Evolutionary conservation across 2,113 vertebrate genomes (phyloP).

Genomic region (Menidia beryllina): DNA sequence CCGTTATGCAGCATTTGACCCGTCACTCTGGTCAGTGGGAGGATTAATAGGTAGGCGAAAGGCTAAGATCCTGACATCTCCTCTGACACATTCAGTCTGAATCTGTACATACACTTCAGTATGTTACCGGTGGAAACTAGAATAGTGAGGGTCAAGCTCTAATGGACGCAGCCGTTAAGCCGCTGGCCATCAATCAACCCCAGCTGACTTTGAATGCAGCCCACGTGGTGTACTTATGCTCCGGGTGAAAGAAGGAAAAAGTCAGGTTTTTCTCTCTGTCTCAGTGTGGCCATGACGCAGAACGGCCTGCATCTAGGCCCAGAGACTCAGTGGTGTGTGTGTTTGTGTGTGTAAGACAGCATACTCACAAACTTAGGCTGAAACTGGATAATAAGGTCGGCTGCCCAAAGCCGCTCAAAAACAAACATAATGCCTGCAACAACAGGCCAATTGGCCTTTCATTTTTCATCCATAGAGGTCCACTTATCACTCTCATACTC

Average conservation of each 20-base stretch:
- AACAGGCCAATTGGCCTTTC: conserved; percentile 54
- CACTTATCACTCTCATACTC: not conserved
- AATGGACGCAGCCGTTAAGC: conserved; percentile 39
- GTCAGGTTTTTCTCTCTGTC: conserved; percentile 43
- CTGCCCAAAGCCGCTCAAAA: conserved; percentile 19
- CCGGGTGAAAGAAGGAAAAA: conserved; percentile 23
- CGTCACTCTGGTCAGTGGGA: not conserved
- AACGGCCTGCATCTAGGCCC: conserved; percentile 16
- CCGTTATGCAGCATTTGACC: not conserved
- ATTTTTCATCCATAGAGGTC: conserved; percentile 1
- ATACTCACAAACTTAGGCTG: conserved; percentile 8
- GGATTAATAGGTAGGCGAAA: not conserved
- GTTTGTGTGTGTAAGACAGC: conserved; percentile 8
- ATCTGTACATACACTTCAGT: conserved; percentile 12
- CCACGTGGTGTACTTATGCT: conserved; percentile 16
- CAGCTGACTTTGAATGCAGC: conserved; percentile 47
- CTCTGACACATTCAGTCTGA: conserved; percentile 21
- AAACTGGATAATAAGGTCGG: conserved; percentile 47
- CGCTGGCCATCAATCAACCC: conserved; percentile 61
- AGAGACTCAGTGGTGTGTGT: conserved; percentile 12
- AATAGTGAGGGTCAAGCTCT: conserved; percentile 23
- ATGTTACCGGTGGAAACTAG: conserved; percentile 16
- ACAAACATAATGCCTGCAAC: conserved; percentile 43
- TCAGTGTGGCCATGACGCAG: conserved; percentile 36
- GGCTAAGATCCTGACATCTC: not conserved